A percentile compares a stretch with the other conserved stretches of the same genome.
Evolutionary conservation across 2,888 invertebrate species (phyloP).

Genomic region (Boloria euphrosyne): DNA sequence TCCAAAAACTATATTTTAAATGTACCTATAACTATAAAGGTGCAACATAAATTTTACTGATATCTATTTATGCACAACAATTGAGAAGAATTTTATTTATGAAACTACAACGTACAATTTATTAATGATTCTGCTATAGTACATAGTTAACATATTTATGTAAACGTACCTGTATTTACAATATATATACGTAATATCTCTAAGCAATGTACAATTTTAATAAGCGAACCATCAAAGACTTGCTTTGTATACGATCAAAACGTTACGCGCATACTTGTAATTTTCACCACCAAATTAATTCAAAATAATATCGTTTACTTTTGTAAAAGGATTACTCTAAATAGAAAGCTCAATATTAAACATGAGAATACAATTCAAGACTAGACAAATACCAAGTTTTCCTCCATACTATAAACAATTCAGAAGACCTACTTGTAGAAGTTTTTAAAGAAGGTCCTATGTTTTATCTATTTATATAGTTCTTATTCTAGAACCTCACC

Average conservation of each 20-base stretch:
- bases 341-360: neutral
- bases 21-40: no score
- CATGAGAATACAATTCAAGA: no score
- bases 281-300: slow-evolving; percentile 42
- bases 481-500: no score
- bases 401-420: no score
- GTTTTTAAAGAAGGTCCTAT: no score
- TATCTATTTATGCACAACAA: no score
- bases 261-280: slow-evolving; percentile 32
- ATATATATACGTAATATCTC: slow-evolving; percentile 16
- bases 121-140: neutral
- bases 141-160: neutral
- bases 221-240: slow-evolving; percentile 48
- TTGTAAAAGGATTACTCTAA: slow-evolving; percentile 34
- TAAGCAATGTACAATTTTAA: slow-evolving; percentile 49
- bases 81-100: no score
- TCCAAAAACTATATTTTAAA: no score
- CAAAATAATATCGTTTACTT: slow-evolving; percentile 40
- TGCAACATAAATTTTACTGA: no score
- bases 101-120: neutral
- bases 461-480: no score
- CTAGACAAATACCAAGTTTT: no score
- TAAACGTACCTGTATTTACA: neutral
- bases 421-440: no score
- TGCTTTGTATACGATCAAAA: slow-evolving; percentile 31